Conservation (phyloP, 2,888 invertebrate species). For the Hartigia nigra region DNA sequence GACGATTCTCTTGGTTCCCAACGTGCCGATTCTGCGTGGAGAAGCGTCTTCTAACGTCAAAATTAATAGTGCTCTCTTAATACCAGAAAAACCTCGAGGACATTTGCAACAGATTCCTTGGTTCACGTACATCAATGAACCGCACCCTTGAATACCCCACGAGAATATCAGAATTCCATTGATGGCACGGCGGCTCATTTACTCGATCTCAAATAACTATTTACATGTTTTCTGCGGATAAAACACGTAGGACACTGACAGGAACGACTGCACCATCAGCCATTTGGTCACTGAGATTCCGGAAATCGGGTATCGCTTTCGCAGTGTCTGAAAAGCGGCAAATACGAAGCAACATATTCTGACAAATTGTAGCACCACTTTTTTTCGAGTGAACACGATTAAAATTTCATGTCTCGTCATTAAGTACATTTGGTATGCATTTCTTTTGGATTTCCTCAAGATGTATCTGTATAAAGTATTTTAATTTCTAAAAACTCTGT, state of each 20-base stretch:
- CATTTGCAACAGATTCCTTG: not conserved
- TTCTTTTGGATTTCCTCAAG: not conserved
- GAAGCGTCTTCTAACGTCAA: not conserved
- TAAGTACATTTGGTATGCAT: not conserved
- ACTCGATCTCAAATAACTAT: not conserved
- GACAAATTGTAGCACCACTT: not conserved
- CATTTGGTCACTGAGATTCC: slow-evolving; percentile 10
- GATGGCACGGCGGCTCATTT: not conserved
- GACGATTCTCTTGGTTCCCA: not conserved
- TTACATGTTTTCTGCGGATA: slow-evolving; percentile 4
- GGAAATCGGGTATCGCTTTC: slow-evolving; percentile 1
- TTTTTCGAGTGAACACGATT: not conserved
- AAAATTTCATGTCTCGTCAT: not conserved
- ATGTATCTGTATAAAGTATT: not conserved
- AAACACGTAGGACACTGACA: slow-evolving; percentile 3
- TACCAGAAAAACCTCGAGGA: not conserved
- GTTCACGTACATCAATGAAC: not conserved
- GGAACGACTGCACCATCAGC: not conserved
- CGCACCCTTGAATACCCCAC: not conserved
- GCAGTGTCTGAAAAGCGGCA: not conserved
- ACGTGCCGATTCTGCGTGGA: not conserved
- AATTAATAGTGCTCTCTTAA: not conserved
- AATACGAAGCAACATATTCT: not conserved
- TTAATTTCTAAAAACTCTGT: not conserved
- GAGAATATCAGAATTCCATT: not conserved